A percentile compares a stretch with the other conserved stretches of the same genome.
phyloP scores from a whole-genome alignment of 2,113 vertebrate genomes.

The Zapus hudsonius region DNA sequence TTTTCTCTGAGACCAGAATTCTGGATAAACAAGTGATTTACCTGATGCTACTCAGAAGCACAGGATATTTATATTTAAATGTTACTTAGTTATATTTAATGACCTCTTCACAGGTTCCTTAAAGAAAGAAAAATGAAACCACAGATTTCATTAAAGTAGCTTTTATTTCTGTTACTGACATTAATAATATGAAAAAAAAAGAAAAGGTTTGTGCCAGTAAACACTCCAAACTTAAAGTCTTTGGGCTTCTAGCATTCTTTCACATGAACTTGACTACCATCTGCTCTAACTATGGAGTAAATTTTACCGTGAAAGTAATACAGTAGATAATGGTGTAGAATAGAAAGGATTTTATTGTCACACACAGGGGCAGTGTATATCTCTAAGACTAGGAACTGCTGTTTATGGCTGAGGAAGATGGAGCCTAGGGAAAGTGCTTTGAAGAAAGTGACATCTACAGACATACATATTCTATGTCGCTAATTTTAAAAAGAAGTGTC shows the following conservation, averaged over 20 bases:
- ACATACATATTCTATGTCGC: too few species aligned
- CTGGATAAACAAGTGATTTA: slow-evolving; percentile 30
- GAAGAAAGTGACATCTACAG: slow-evolving; percentile 16
- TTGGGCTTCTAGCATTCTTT: background rate
- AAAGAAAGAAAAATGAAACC: too few species aligned
- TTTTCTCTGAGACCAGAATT: slow-evolving; percentile 72
- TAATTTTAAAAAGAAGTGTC: too few species aligned
- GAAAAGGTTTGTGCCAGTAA: slow-evolving; percentile 55
- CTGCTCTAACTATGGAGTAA: background rate
- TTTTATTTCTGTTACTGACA: too few species aligned
- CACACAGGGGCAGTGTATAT: background rate
- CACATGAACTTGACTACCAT: background rate
- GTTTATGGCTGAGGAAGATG: background rate
- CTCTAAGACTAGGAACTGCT: background rate
- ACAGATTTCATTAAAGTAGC: too few species aligned
- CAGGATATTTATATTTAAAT: slow-evolving; percentile 70
- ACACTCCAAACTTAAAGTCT: background rate
- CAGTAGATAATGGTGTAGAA: background rate
- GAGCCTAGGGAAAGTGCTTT: background rate
- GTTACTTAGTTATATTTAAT: too few species aligned
- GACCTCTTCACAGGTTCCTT: too few species aligned
- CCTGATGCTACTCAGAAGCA: slow-evolving; percentile 54
- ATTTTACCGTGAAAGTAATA: background rate
- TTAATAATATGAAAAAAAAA: too few species aligned
- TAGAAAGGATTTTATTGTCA: background rate